phyloP scores from a whole-genome alignment of 2,888 invertebrate genomes.

The Tridacna gigas region DNA sequence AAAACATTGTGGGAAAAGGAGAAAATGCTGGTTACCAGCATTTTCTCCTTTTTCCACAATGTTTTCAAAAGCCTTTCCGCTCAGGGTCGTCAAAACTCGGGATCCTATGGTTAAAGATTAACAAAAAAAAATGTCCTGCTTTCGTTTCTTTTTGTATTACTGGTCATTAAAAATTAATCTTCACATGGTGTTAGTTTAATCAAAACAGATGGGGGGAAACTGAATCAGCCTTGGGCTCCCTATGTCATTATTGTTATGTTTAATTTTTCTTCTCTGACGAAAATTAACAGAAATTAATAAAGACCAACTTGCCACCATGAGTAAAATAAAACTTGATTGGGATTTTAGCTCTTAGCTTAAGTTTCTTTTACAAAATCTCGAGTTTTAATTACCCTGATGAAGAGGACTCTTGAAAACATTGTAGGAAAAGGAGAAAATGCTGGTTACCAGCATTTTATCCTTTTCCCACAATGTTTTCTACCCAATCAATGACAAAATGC shows the following conservation, averaged over 20 bases:
- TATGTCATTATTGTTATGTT: conserved; percentile 39
- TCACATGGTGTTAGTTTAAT: conserved; percentile 48
- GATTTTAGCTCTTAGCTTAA: neutral
- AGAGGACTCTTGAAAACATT: neutral
- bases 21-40: too few relatives aligned
- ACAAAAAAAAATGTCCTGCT: neutral
- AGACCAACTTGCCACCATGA: conserved; percentile 32
- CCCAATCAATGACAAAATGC: neutral
- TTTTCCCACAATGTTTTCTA: neutral
- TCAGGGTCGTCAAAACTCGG: too few relatives aligned
- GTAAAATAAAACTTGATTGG: conserved; percentile 17
- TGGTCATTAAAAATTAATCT: conserved; percentile 63
- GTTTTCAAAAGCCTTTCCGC: too few relatives aligned
- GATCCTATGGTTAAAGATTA: too few relatives aligned
- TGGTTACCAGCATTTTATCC: neutral
- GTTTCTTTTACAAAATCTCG: too few relatives aligned
- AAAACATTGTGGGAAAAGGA: too few relatives aligned
- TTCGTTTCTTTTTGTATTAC: conserved; percentile 31
- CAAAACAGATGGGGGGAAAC: conserved; percentile 37
- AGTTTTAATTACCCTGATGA: too few relatives aligned
- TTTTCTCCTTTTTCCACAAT: too few relatives aligned
- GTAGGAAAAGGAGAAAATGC: neutral
- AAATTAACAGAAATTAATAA: conserved; percentile 56
- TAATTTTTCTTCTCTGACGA: conserved; percentile 44
- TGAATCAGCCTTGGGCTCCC: conserved; percentile 19